phyloP scores from a whole-genome alignment of 2,888 invertebrate species.

The Cantharis flavilabris region DNA sequence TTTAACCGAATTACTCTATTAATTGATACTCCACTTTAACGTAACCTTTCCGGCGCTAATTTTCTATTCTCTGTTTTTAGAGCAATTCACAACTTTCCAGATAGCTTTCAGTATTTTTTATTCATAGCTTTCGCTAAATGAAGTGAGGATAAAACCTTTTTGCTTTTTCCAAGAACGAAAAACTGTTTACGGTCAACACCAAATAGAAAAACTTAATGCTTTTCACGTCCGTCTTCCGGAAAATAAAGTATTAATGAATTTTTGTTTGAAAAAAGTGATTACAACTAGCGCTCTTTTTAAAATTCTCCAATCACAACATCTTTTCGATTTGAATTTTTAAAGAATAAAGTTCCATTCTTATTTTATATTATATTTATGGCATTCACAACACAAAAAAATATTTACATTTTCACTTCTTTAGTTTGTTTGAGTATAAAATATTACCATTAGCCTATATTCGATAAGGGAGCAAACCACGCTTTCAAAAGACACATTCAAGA shows the following conservation, averaged over 20 bases:
- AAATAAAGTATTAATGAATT: not conserved
- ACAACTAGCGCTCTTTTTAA: not conserved
- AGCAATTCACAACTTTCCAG: not conserved
- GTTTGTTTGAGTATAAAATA: slow-evolving; percentile 35
- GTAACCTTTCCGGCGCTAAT: not conserved
- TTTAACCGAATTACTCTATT: not conserved
- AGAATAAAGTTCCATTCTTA: not conserved
- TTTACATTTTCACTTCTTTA: slow-evolving; percentile 26
- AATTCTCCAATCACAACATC: not conserved
- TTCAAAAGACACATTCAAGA: slow-evolving; percentile 49
- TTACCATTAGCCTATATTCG: slow-evolving; percentile 48
- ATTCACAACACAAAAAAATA: slow-evolving; percentile 6
- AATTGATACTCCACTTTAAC: not conserved
- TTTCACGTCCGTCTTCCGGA: not conserved
- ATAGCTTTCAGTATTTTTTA: not conserved
- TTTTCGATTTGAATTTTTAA: not conserved
- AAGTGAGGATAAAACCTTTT: not conserved
- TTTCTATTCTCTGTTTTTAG: not conserved
- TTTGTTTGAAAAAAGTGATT: not conserved
- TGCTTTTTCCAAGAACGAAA: not conserved
- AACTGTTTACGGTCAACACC: not conserved
- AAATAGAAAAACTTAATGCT: not conserved
- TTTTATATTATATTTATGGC: not conserved
- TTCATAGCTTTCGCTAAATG: not conserved
- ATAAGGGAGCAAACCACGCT: slow-evolving; percentile 46